Evolutionary conservation across 2,888 invertebrate genomes (phyloP).

Genomic region (Hanleya hanleyi): DNA sequence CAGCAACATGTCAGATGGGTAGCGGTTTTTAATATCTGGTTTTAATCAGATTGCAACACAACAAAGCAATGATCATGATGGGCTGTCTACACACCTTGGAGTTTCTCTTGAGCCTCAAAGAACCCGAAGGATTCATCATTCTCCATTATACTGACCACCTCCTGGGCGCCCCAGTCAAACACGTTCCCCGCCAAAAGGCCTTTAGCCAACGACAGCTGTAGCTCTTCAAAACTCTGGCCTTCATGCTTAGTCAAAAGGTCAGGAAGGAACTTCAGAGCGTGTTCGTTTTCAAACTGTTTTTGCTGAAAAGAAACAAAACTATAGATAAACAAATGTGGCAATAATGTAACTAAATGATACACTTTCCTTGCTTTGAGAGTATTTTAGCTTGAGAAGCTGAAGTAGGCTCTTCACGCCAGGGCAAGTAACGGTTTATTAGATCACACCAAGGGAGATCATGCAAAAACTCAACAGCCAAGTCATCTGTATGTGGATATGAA

Average conservation of each 20-base stretch:
- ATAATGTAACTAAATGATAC: too few species aligned
- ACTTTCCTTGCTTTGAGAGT: too few species aligned
- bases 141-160: slow-evolving; percentile 89
- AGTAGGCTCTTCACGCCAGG: too few species aligned
- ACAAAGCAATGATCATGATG: too few species aligned
- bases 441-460: too few species aligned
- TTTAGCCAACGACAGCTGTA: slow-evolving; percentile 75
- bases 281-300: slow-evolving; percentile 90
- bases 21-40: background rate
- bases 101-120: slow-evolving; percentile 85
- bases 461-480: too few species aligned
- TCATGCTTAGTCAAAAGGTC: slow-evolving; percentile 83
- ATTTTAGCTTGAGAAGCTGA: too few species aligned
- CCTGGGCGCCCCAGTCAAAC: slow-evolving; percentile 98
- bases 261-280: slow-evolving; percentile 83
- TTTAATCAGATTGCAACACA: too few species aligned
- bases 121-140: slow-evolving; percentile 82
- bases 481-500: too few species aligned
- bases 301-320: slow-evolving; percentile 78
- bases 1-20: background rate
- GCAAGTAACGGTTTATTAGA: too few species aligned
- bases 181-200: slow-evolving; percentile 88
- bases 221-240: slow-evolving; percentile 76
- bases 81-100: slow-evolving; percentile 80
- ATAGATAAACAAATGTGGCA: too few species aligned